A percentile compares a stretch with the other conserved stretches of the same genome.
phyloP scores from a whole-genome alignment of 30 jellyfish, hydroid and myxozoan genomes.

The Turritopsis dohrnii region DNA sequence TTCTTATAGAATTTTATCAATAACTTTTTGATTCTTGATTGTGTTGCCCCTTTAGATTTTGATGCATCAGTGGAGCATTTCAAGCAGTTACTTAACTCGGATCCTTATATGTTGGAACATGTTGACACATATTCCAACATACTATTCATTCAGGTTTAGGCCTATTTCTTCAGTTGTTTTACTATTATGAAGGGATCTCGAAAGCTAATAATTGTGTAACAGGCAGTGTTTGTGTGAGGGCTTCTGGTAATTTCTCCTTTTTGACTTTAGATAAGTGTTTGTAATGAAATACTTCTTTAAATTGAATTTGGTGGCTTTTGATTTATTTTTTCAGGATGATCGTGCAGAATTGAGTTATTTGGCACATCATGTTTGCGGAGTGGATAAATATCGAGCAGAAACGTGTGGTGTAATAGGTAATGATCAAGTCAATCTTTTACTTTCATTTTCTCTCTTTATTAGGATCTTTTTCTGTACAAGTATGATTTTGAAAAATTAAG shows the following conservation, averaged over 20 bases:
- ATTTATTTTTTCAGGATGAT: constrained; percentile 44
- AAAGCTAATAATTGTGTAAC: background rate
- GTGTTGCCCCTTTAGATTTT: constrained; percentile 37
- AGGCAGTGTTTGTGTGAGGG: background rate
- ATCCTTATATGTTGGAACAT: constrained; percentile 80
- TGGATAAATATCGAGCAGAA: constrained; percentile 85
- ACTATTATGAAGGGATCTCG: background rate
- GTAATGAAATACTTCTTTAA: background rate
- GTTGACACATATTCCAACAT: constrained; percentile 84
- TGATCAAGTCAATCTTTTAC: background rate
- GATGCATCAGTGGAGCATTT: constrained; percentile 63
- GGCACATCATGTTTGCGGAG: constrained; percentile 84
- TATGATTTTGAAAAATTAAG: too few species aligned
- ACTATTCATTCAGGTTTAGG: constrained; percentile 74
- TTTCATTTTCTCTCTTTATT: too few species aligned
- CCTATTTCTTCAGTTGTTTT: background rate
- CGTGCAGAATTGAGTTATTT: constrained; percentile 72
- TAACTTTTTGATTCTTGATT: too few species aligned
- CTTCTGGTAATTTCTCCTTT: background rate
- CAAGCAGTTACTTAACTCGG: constrained; percentile 51
- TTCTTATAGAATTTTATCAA: background rate
- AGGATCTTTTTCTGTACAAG: too few species aligned
- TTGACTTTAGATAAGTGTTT: background rate
- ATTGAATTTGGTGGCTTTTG: background rate
- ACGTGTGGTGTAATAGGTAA: constrained; percentile 91